Base-by-base conservation (phyloP, 2,113 vertebrate genomes). In the Leptosomus discolor region DNA sequence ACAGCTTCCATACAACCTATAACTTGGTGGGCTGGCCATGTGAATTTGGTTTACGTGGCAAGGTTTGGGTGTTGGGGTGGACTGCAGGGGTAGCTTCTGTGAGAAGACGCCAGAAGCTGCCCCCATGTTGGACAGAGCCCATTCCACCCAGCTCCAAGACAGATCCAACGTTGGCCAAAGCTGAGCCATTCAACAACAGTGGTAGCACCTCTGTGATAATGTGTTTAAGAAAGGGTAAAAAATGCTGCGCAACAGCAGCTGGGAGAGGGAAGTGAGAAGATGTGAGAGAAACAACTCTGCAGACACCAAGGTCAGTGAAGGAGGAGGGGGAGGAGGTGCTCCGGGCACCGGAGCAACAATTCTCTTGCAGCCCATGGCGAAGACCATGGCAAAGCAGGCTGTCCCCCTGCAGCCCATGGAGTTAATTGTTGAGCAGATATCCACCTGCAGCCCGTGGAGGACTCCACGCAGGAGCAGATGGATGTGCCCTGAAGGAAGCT, bases 121-220 rank as follows among this genome's bases (percentile, higher is more conserved):
- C 29, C 8, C 11, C 27, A 4, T 39, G 12, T 88, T 6, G 4
- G 29, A 48, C 2, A 37, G n/a, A 85, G 5, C 9, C 56, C 56
- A 8, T 37, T 13, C 9, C 29, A 69, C 5, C 18, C 3, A 1
- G 8, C 34, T 91, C 23, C 45, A 54, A 54, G 36, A 16, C 1
- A 22, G 32, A 65, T 15, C 11, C 5, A 2, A 32, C 12, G 4
- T 16, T 36, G 43, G 17, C 43, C 57, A 51, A 77, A n/a, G 32
- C 54, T 4, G 3, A 69, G 19, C 18, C n/a, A 1, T 0, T 19
- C 43, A 58, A 16, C 5, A 6, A 63, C 9, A 8, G 11, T 63
- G 17, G 23, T 41, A 74, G 45, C 2, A 2, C 29, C 22, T 74
- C n/a, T 58, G 34, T 23, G 27, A 53, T 24, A 29, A 37, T 9